Evolutionary conservation across 2,797 vertebrate species (phyloP).

Genomic region (Potorous gilbertii): DNA sequence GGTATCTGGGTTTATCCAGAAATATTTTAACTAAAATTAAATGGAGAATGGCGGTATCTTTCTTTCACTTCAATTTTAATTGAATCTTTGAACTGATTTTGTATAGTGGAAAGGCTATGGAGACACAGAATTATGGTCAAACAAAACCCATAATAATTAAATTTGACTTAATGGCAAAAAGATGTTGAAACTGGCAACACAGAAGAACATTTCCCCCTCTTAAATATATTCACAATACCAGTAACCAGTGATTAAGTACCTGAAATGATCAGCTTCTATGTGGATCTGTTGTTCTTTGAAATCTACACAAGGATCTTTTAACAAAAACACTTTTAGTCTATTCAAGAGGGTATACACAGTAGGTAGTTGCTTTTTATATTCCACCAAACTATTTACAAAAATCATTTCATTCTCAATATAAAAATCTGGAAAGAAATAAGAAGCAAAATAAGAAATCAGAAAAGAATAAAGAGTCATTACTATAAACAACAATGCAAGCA

Average conservation of each 20-base stretch:
- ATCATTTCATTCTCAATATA: slow-evolving; percentile 87
- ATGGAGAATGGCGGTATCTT: background rate
- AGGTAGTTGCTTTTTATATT: slow-evolving; percentile 85
- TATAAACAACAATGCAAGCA: slow-evolving; percentile 24
- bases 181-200: slow-evolving; percentile 19
- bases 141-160: slow-evolving; percentile 43
- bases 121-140: background rate
- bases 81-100: background rate
- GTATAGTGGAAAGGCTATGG: background rate
- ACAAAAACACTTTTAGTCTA: slow-evolving; percentile 84
- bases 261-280: slow-evolving; percentile 84
- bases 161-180: slow-evolving; percentile 28
- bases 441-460: slow-evolving; percentile 54
- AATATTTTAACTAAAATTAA: slow-evolving; percentile 2
- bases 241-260: slow-evolving; percentile 83
- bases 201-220: slow-evolving; percentile 38
- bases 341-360: slow-evolving; percentile 82
- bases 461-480: slow-evolving; percentile 40
- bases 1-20: background rate
- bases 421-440: slow-evolving; percentile 84
- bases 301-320: slow-evolving; percentile 88
- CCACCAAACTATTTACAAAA: slow-evolving; percentile 81
- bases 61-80: background rate
- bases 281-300: slow-evolving; percentile 76
- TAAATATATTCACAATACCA: slow-evolving; percentile 34